Conservation (phyloP, 2,797 vertebrate genomes). For the Pangasius mekongensis region DNA sequence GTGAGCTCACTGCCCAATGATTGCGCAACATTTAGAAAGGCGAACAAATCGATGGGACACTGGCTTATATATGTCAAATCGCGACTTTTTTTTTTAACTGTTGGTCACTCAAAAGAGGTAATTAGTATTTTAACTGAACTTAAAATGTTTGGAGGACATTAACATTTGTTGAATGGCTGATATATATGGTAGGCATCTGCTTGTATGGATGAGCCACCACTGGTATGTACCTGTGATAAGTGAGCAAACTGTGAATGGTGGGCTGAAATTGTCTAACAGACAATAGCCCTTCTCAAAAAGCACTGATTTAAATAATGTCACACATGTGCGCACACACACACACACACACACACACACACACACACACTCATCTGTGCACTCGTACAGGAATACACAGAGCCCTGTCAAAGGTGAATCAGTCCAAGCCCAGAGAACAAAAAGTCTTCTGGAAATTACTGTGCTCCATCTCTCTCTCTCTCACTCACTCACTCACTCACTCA, state of each 20-base stretch:
- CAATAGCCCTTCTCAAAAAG: conserved; percentile 62
- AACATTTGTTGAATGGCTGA: not conserved
- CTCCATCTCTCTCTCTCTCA: not conserved
- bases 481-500: conserved; percentile 10
- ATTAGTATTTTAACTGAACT: not conserved
- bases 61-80: not conserved
- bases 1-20: not conserved
- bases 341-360: conserved; percentile 24
- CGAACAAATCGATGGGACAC: not conserved
- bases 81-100: not conserved
- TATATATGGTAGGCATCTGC: not conserved
- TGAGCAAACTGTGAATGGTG: conserved; percentile 47
- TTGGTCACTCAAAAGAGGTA: not conserved
- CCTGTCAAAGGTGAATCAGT: conserved; percentile 42
- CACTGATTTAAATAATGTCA: not conserved
- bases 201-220: conserved; percentile 15
- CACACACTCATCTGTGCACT: not conserved
- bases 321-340: conserved; percentile 22
- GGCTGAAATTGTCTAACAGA: conserved; percentile 35
- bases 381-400: conserved; percentile 14
- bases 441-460: conserved; percentile 35
- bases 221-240: conserved; percentile 6
- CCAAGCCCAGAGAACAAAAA: conserved; percentile 37
- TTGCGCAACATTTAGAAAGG: not conserved
- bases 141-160: not conserved